These are phyloP conservation scores for Melinaea marsaeus DNA, from an alignment of 2,888 invertebrate genomes.

Conservation along the genomic window DNA sequence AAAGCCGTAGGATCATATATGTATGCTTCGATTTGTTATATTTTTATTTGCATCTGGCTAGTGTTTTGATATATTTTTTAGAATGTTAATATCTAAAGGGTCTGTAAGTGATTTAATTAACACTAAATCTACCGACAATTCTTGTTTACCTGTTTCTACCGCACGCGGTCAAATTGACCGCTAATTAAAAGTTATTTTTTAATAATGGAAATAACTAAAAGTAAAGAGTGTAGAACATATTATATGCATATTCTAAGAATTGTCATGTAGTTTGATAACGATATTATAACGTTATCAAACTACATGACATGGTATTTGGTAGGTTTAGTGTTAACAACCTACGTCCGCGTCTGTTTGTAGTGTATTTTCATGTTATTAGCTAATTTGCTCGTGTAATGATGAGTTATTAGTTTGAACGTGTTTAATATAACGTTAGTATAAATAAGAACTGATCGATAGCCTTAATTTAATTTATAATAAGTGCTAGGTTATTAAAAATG, in stretches of 20 bases:
- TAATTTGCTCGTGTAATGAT: slow-evolving; percentile 14
- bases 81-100: slow-evolving; percentile 30
- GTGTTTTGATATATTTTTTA: slow-evolving; percentile 51
- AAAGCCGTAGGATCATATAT: slow-evolving; percentile 22
- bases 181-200: too few species aligned
- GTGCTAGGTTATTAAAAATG: slow-evolving; percentile 74
- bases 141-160: too few species aligned
- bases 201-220: too few species aligned
- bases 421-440: slow-evolving; percentile 58
- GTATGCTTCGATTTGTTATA: slow-evolving; percentile 43
- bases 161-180: too few species aligned
- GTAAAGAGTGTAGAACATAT: too few species aligned
- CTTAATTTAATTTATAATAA: slow-evolving; percentile 76
- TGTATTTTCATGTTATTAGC: slow-evolving; percentile 14
- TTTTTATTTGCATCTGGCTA: slow-evolving; percentile 46
- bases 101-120: slow-evolving; percentile 12
- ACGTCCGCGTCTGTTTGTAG: slow-evolving; percentile 15
- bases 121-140: not conserved
- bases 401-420: slow-evolving; percentile 37
- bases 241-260: too few species aligned
- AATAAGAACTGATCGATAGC: slow-evolving; percentile 76
- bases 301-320: too few species aligned
- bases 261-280: too few species aligned
- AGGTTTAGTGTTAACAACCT: not conserved
- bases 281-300: too few species aligned